Conservation (phyloP, 2,888 invertebrate species). For the Sepioteuthis lessoniana region DNA sequence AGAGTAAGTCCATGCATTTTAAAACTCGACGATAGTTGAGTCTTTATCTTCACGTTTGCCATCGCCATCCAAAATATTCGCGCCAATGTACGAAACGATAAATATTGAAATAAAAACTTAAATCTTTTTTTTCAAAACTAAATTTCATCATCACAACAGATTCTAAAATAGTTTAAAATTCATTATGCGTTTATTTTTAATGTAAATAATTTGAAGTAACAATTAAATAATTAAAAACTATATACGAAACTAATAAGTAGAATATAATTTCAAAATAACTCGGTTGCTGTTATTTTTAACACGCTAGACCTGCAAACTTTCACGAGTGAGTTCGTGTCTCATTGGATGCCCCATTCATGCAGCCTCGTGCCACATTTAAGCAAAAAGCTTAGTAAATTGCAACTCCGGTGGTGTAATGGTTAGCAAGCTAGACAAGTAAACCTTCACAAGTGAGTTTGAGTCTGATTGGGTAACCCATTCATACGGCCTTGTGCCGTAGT, state of each 20-base stretch:
- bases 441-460: too few species aligned
- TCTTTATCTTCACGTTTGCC: constrained; percentile 61
- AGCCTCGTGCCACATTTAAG: too few species aligned
- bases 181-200: neutral
- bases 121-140: neutral
- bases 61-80: constrained; percentile 59
- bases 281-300: too few species aligned
- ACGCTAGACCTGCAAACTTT: too few species aligned
- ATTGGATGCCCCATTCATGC: too few species aligned
- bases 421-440: too few species aligned
- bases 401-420: too few species aligned
- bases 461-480: too few species aligned
- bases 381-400: too few species aligned
- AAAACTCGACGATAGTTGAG: constrained; percentile 65
- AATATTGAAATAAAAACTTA: neutral
- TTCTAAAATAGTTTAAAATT: neutral
- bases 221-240: neutral
- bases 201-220: neutral
- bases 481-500: too few species aligned
- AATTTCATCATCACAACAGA: neutral
- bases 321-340: too few species aligned
- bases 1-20: constrained; percentile 72
- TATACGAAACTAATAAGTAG: neutral
- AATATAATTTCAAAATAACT: too few species aligned
- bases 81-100: constrained; percentile 48